Conservation (phyloP, 2,797 vertebrate species). For the Molossus alvarezi region DNA sequence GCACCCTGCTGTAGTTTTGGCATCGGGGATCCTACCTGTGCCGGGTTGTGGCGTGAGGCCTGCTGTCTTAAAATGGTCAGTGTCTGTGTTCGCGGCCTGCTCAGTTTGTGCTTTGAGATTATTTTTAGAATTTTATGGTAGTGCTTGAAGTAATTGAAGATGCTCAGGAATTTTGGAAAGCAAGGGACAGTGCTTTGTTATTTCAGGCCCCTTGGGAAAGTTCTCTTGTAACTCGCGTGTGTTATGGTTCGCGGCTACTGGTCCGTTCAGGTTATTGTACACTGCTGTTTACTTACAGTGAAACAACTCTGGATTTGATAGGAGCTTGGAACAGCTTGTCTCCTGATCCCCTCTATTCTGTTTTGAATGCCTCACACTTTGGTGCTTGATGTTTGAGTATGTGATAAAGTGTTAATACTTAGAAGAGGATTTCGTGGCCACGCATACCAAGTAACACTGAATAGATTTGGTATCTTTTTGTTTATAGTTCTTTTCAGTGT, state of each 20-base stretch:
- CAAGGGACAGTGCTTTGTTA: conserved; percentile 49
- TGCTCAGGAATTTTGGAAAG: conserved; percentile 56
- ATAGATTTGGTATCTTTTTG: conserved; percentile 17
- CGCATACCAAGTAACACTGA: not conserved
- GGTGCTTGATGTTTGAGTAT: conserved; percentile 30
- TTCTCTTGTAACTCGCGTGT: conserved; percentile 47
- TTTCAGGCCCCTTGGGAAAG: conserved; percentile 64
- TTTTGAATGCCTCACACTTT: conserved; percentile 39
- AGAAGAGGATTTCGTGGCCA: not conserved
- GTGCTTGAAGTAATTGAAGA: conserved; percentile 62
- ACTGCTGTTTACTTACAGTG: not conserved
- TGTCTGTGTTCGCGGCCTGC: not conserved
- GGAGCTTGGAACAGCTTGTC: conserved; percentile 40
- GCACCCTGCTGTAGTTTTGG: conserved; percentile 71
- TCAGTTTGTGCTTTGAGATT: conserved; percentile 51
- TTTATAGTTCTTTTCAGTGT: not conserved
- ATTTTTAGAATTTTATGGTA: conserved; percentile 69
- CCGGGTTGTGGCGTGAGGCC: conserved; percentile 7
- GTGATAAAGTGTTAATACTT: conserved; percentile 9
- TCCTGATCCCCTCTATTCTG: not conserved
- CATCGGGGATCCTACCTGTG: conserved; percentile 57
- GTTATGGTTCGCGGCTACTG: not conserved
- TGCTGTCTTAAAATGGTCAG: not conserved
- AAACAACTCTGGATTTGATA: conserved; percentile 40
- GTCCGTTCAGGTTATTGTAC: not conserved